phyloP scores from a whole-genome alignment of 2,113 vertebrate genomes.

The Saiga tatarica region DNA sequence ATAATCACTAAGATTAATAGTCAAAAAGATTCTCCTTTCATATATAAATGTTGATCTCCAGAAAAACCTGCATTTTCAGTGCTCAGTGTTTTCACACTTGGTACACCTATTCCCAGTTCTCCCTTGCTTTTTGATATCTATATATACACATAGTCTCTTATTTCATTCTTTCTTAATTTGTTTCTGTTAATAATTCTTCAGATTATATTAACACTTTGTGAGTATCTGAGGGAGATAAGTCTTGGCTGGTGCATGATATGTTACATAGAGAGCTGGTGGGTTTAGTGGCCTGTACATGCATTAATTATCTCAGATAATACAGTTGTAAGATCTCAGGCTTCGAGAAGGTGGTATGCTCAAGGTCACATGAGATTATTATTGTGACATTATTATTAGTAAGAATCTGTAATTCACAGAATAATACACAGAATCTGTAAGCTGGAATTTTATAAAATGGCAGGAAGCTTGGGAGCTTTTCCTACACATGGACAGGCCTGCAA shows the following conservation, averaged over 20 bases:
- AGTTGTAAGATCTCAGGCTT: neutral
- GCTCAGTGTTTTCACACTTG: neutral
- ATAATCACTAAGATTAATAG: neutral
- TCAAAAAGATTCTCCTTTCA: neutral
- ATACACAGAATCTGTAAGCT: neutral
- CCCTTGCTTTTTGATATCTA: neutral
- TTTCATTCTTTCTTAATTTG: neutral
- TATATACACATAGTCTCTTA: neutral
- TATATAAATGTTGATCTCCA: neutral
- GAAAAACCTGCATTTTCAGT: neutral
- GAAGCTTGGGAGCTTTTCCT: neutral
- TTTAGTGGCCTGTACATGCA: neutral
- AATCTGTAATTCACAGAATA: neutral
- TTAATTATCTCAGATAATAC: neutral
- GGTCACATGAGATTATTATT: neutral
- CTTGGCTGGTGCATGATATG: neutral
- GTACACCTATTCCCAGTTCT: neutral
- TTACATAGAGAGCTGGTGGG: neutral
- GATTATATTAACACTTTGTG: neutral
- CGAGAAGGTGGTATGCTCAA: neutral
- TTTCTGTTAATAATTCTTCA: neutral
- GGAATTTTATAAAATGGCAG: neutral
- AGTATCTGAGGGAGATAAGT: neutral
- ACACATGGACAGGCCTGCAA: neutral
- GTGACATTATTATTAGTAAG: neutral